Base-by-base conservation (phyloP, 1,140 invertebrate species). In the Aphaenogaster floridana region DNA sequence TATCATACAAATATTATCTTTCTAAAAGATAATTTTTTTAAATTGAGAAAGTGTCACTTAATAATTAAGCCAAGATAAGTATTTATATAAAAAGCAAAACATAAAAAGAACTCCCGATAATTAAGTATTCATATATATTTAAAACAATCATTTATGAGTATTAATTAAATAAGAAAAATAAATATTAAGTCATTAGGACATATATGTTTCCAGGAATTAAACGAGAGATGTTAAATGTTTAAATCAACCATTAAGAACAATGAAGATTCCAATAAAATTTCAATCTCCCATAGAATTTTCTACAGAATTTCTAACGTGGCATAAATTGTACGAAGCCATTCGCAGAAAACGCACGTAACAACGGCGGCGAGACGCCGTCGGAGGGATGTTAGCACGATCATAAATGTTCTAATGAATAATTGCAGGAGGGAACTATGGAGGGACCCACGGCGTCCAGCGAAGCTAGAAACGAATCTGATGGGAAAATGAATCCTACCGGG, bases 371-470 rank as follows among this genome's bases (percentile, higher is more conserved):
- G n/a, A 36, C 15, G 42, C 21, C 74, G 42, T n/a, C 15, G 5
- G 17, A 48, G 36, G 21, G n/a, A 68, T 28, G n/a, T 69, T 48
- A 68, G 78, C 36, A 7, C 63, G 76, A 64, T 57, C 78, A 59
- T 74, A 36, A 59, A 48, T 36, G 42, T 61, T 72, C 50, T 59
- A 74, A 61, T 83, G 69, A 74, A 48, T 74, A 48, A 83, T 83
- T 74, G 54, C 54, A 36, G 11, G 34, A 61, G 15, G 28, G 17
- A 36, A 48, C 42, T 21, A 36, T 15, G 66, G 21, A 39, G 13
- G 28, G 28, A 50, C 42, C 21, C 15, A 57, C 42, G 52, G 13
- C 8, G 21, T 59, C 50, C 66, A 36, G 66, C 39, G 52, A 69
- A 59, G 59, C 13, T 52, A 45, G 50, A 39, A 66, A 52, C 21